These are phyloP conservation scores for Geotrypetes seraphini DNA, from an alignment of 2,797 vertebrate genomes.

Conservation along the genomic window DNA sequence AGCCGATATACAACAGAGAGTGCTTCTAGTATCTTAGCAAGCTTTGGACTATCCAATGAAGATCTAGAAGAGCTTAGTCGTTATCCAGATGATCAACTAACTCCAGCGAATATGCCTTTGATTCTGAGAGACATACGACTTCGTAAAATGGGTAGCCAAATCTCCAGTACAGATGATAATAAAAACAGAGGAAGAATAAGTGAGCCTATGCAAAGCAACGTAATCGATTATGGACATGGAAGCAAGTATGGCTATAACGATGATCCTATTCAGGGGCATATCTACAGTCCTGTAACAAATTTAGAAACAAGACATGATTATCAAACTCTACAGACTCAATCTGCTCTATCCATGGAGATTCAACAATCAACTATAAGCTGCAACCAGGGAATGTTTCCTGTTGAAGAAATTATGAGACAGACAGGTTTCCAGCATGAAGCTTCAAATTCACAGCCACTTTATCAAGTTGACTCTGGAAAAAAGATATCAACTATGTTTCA, in stretches of 20 bases:
- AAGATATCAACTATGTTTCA: conserved; percentile 43
- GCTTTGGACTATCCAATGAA: conserved; percentile 87
- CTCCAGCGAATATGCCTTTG: conserved; percentile 81
- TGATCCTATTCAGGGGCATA: conserved; percentile 48
- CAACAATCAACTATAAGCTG: conserved; percentile 13
- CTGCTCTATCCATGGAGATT: conserved; percentile 6
- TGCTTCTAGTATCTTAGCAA: conserved; percentile 77
- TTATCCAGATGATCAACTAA: conserved; percentile 85
- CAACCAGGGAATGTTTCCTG: conserved; percentile 32
- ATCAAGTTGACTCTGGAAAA: conserved; percentile 34
- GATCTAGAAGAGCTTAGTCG: conserved; percentile 85
- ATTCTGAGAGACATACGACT: conserved; percentile 81
- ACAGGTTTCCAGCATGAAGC: conserved; percentile 31
- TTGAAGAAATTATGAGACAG: conserved; percentile 38
- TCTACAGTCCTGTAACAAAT: conserved; percentile 22
- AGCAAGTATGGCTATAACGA: conserved; percentile 69
- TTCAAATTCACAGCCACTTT: conserved; percentile 37
- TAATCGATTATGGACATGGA: conserved; percentile 89
- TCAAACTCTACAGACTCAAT: conserved; percentile 17
- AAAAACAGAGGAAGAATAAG: conserved; percentile 20
- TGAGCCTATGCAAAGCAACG: conserved; percentile 56
- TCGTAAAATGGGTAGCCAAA: conserved; percentile 61
- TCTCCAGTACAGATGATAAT: conserved; percentile 19
- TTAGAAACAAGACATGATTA: conserved; percentile 41
- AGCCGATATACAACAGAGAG: conserved; percentile 77